Conservation (phyloP, 1,140 invertebrate genomes). For the Orius laevigatus region DNA sequence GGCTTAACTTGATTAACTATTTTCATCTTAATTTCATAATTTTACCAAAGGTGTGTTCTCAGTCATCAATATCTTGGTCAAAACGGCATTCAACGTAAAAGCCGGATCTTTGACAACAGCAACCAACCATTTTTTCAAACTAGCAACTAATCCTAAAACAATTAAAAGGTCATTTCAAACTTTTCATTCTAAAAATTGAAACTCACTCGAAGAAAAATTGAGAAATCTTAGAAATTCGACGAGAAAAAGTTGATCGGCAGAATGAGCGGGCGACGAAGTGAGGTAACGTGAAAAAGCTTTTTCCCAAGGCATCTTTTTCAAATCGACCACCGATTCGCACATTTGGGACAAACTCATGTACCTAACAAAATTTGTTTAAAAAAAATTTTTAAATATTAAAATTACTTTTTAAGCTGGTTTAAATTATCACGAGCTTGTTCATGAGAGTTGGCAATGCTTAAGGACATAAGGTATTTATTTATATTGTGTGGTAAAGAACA, state of each 20-base stretch:
- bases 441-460: conserved; percentile 35
- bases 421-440: conserved; percentile 33
- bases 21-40: too few relatives aligned
- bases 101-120: conserved; percentile 22
- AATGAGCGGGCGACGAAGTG: conserved; percentile 35
- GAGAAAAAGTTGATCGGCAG: conserved; percentile 38
- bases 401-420: conserved; percentile 36
- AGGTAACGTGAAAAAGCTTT: conserved; percentile 38
- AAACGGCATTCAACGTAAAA: conserved; percentile 3
- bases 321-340: too few relatives aligned
- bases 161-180: not conserved
- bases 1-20: too few relatives aligned
- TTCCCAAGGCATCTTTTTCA: too few relatives aligned
- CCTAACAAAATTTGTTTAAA: too few relatives aligned
- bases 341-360: too few relatives aligned
- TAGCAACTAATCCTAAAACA: not conserved
- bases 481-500: too few relatives aligned
- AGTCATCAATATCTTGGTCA: not conserved
- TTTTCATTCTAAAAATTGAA: too few relatives aligned
- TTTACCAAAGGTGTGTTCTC: conserved; percentile 1
- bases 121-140: conserved; percentile 21
- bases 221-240: conserved; percentile 37
- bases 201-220: conserved; percentile 28
- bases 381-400: conserved; percentile 13
- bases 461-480: too few relatives aligned